Conservation (phyloP, 2,797 vertebrate genomes). For the Sciurus carolinensis region DNA sequence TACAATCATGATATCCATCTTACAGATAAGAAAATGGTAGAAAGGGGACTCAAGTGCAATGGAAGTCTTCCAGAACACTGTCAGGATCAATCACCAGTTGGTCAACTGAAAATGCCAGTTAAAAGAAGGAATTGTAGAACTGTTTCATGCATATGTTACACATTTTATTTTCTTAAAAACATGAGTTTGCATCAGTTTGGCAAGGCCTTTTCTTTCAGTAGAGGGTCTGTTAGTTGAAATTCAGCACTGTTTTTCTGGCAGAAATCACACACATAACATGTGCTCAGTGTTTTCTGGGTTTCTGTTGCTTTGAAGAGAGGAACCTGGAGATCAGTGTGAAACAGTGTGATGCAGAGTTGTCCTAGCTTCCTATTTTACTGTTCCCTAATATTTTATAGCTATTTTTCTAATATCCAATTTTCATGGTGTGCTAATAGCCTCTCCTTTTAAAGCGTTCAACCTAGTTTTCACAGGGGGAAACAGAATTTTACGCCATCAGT, state of each 20-base stretch:
- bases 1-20: background rate
- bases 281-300: constrained; percentile 25
- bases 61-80: background rate
- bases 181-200: background rate
- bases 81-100: background rate
- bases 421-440: background rate
- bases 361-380: background rate
- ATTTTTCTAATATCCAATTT: background rate
- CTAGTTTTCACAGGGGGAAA: background rate
- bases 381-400: background rate
- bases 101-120: background rate
- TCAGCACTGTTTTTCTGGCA: constrained; percentile 37
- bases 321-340: constrained; percentile 37
- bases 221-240: background rate
- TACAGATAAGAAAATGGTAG: background rate
- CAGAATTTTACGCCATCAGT: background rate
- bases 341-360: background rate
- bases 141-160: background rate
- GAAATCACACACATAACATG: background rate
- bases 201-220: background rate
- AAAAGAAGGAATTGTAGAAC: background rate
- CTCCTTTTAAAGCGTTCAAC: background rate
- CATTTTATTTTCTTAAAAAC: constrained; percentile 36
- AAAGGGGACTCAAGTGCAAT: background rate
- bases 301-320: constrained; percentile 47